Conservation (phyloP, 2,888 invertebrate genomes). For the Hydraecia micacea region DNA sequence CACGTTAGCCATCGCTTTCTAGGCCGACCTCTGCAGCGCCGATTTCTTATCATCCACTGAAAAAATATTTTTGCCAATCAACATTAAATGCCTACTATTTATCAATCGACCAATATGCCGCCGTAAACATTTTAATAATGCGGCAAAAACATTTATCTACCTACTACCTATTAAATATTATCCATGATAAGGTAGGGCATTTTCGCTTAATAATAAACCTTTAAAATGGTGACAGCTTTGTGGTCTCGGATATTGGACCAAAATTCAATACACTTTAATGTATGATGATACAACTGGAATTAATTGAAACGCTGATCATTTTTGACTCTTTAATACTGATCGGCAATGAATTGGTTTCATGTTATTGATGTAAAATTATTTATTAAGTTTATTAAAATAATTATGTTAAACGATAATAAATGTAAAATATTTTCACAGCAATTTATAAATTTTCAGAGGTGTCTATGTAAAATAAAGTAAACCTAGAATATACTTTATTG, state of each 20-base stretch:
- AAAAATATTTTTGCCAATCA: no score
- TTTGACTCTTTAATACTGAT: constrained; percentile 2
- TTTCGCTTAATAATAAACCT: constrained; percentile 12
- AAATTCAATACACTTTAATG: constrained; percentile 2
- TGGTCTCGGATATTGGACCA: constrained; percentile 16
- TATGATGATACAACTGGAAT: constrained; percentile 8
- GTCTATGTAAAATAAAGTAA: no score
- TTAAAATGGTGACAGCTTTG: constrained; percentile 12
- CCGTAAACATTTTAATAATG: background rate
- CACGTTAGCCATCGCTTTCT: no score
- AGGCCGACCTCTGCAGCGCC: no score
- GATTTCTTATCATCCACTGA: no score
- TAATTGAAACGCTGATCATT: constrained; percentile 11
- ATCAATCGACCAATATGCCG: background rate
- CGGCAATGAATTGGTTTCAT: background rate
- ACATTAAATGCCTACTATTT: background rate
- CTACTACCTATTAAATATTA: background rate
- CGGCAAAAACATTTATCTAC: background rate
- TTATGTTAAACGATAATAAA: background rate
- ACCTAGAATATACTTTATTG: no score
- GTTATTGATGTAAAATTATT: background rate
- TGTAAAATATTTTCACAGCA: background rate
- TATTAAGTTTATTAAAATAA: background rate
- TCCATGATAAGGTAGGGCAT: background rate
- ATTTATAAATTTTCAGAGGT: background rate